Conservation (phyloP, 2,113 vertebrate genomes). For the Hemicordylus capensis region DNA sequence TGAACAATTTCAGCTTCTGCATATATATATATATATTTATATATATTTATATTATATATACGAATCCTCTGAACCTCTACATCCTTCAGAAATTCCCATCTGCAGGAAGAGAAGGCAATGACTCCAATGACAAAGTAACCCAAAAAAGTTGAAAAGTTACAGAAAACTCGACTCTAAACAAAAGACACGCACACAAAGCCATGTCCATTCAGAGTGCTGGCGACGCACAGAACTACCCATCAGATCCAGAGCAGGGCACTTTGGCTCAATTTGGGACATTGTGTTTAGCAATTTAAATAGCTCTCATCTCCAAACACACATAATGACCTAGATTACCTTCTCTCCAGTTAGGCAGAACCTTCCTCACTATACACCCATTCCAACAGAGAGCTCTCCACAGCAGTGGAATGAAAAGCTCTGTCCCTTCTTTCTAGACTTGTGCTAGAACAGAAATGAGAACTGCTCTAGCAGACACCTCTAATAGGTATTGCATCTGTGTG, state of each 20-base stretch:
- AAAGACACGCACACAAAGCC: neutral
- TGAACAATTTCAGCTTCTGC: conserved; percentile 57
- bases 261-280: neutral
- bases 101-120: neutral
- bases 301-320: neutral
- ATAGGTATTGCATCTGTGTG: neutral
- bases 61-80: conserved; percentile 17
- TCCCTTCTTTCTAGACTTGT: neutral
- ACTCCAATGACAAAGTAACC: conserved; percentile 2
- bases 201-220: neutral
- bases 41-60: conserved; percentile 37
- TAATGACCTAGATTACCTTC: neutral
- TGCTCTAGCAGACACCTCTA: neutral
- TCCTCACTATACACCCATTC: neutral
- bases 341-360: neutral
- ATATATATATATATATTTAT: conserved; percentile 9
- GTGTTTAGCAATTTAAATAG: neutral
- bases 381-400: neutral
- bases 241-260: conserved; percentile 3
- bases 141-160: conserved; percentile 1
- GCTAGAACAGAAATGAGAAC: neutral
- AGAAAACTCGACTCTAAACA: neutral
- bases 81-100: conserved; percentile 10
- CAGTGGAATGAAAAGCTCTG: neutral
- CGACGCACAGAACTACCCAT: neutral